Evolutionary conservation across 2,113 vertebrate genomes (phyloP), one percentile per base, ranked within the genome.

Genomic region (Rhadina sibilatrix): DNA sequence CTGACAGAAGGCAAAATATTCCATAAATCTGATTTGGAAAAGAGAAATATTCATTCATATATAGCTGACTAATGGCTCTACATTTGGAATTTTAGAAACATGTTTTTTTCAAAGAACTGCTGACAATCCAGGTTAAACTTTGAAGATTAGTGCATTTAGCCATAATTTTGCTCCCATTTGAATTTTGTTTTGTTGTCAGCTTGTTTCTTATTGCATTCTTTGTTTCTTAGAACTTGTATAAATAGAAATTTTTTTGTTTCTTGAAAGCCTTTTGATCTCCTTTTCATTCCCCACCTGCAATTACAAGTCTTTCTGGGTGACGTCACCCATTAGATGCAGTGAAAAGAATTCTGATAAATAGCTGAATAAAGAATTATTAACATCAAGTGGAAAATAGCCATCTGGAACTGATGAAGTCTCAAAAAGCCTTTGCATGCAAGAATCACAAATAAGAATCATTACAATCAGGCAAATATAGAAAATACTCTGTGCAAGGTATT

Each of bases 11-110:
- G 42, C 44, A 68, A 95, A 96, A 92, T 96, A 97, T 71, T 85
- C 94, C 84, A 66, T 93, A 79, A 92, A 93, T 93, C 40, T 93
- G 17, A 89, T 93, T 93, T 94, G 69, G 92, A 83, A 96, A 90
- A 71, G 33, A 42, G 38, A 89, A 96, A 87, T 94, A 90, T 90
- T 69, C 35, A 63, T 64, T 76, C 17, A 22, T 63, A 69, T 56
- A 72, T 61, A 68, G 57, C 87, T 95, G 94, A 93, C 56, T 94
- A 94, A 83, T 66, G n/a, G 6, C 52, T 93, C 44, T 72, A 23
- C 23, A 64, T 33, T 93, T 79, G 33, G 66, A 69, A 63, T 95
- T 94, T 94, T 38, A 90, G 88, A 44, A 77, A 64, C 38, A 59
- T 31, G n/a, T 60, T 94, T 96, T 57, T 59, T 93, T 94, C 40